Evolutionary conservation across 1,140 invertebrate genomes (phyloP).

Genomic region (Oryzaephilus surinamensis): DNA sequence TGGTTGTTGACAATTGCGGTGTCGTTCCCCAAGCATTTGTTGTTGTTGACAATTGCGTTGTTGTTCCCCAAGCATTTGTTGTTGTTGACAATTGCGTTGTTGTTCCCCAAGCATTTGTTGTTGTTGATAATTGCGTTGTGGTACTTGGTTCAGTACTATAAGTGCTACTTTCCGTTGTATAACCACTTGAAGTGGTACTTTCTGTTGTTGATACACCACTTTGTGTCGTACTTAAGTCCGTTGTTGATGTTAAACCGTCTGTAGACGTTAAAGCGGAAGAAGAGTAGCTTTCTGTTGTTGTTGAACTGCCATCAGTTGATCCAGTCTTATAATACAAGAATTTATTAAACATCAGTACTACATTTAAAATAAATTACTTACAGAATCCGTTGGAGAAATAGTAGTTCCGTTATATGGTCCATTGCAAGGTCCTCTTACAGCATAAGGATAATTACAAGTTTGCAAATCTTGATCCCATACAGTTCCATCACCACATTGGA

Average conservation of each 20-base stretch:
- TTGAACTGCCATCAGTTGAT: too few species aligned
- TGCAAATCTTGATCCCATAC: slow-evolving; percentile 11
- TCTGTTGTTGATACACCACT: slow-evolving; percentile 15
- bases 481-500: slow-evolving; percentile 46
- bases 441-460: slow-evolving; percentile 10
- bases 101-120: slow-evolving; percentile 9
- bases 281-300: too few species aligned
- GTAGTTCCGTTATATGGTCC: too few species aligned
- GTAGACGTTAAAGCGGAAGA: too few species aligned
- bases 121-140: slow-evolving; percentile 5
- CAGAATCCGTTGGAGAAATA: too few species aligned
- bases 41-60: slow-evolving; percentile 4
- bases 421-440: slow-evolving; percentile 9
- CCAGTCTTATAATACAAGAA: too few species aligned
- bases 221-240: too few species aligned
- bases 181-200: slow-evolving; percentile 4
- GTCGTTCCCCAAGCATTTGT: slow-evolving; percentile 10
- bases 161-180: slow-evolving; percentile 9
- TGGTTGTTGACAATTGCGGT: slow-evolving; percentile 9
- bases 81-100: slow-evolving; percentile 5
- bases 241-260: too few species aligned
- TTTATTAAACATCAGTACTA: too few species aligned
- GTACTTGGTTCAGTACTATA: slow-evolving; percentile 12
- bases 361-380: too few species aligned
- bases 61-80: slow-evolving; percentile 10